Evolutionary conservation across 2,113 vertebrate species (phyloP).

Genomic region (Clarias macrocephalus): DNA sequence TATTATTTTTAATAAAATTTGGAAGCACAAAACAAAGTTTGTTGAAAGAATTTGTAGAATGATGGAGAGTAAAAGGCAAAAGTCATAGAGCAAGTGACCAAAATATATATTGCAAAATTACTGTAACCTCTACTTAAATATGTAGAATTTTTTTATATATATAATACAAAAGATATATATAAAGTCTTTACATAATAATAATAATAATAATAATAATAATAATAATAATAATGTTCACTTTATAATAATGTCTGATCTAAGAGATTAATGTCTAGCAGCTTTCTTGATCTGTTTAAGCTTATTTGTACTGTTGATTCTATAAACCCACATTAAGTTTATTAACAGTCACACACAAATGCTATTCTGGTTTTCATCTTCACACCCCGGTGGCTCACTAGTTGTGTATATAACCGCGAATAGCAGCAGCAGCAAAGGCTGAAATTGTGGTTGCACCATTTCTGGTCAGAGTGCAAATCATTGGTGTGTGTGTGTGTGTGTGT

Average conservation of each 20-base stretch:
- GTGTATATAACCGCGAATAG: neutral
- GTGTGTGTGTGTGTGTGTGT: neutral
- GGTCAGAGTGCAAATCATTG: neutral
- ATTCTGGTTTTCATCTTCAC: neutral
- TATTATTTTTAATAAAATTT: no score
- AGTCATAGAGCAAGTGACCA: neutral
- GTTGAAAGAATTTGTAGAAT: neutral
- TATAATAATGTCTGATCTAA: neutral
- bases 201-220: no score
- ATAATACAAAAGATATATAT: neutral
- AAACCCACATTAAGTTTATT: neutral
- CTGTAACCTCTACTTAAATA: neutral
- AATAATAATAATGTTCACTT: no score
- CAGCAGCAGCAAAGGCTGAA: neutral
- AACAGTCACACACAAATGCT: neutral
- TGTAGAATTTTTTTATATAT: no score
- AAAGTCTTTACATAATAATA: neutral
- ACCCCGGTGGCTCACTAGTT: neutral
- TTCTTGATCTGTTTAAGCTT: neutral
- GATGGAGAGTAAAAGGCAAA: neutral
- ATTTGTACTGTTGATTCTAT: neutral
- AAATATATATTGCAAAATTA: neutral
- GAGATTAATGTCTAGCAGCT: neutral
- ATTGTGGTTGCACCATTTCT: neutral
- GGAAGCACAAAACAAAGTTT: no score